Conservation (phyloP, 2,888 invertebrate genomes). For the Euplexia lucipara region DNA sequence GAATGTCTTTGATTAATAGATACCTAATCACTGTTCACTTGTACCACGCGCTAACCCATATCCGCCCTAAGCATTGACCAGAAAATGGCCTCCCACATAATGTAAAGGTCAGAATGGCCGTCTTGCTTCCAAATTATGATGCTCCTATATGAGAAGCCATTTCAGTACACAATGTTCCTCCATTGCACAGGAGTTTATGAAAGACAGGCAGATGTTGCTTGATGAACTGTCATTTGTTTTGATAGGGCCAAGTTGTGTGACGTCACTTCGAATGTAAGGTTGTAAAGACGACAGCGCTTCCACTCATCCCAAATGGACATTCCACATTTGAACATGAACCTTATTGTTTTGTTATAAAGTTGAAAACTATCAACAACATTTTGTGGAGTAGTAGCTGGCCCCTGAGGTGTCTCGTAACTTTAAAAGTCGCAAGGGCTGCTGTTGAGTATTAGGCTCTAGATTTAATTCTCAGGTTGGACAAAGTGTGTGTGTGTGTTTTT, state of each 20-base stretch:
- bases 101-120: constrained; percentile 46
- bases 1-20: too few species aligned
- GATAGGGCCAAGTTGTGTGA: background rate
- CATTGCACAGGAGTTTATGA: constrained; percentile 36
- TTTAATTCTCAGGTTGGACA: too few species aligned
- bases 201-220: constrained; percentile 14
- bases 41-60: constrained; percentile 36
- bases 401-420: too few species aligned
- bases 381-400: too few species aligned
- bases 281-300: too few species aligned
- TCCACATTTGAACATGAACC: too few species aligned
- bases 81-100: constrained; percentile 59
- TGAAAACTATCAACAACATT: too few species aligned
- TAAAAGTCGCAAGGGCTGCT: too few species aligned
- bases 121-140: constrained; percentile 56
- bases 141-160: constrained; percentile 27
- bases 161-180: constrained; percentile 51
- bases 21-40: background rate
- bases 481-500: too few species aligned
- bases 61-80: constrained; percentile 54
- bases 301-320: too few species aligned
- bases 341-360: too few species aligned
- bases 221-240: constrained; percentile 9
- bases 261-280: background rate
- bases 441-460: too few species aligned